These are phyloP conservation scores for Miltochrista miniata DNA, from an alignment of 2,888 invertebrate species.

Conservation along the genomic window DNA sequence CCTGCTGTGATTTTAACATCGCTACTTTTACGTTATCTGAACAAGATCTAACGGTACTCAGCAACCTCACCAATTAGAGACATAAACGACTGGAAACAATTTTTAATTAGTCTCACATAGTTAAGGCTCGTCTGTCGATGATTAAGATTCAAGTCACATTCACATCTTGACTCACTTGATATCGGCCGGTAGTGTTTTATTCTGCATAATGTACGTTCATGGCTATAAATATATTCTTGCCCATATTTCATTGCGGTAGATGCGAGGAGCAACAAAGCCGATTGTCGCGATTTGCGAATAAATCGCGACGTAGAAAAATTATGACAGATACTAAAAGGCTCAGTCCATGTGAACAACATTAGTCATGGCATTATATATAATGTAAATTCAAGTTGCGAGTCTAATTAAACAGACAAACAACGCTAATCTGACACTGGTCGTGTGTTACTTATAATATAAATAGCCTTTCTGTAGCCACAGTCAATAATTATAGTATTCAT, in stretches of 20 bases:
- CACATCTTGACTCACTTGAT: slow-evolving; percentile 40
- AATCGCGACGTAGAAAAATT: slow-evolving; percentile 82
- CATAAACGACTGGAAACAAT: slow-evolving; percentile 57
- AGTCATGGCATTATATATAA: slow-evolving; percentile 76
- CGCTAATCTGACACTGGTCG: slow-evolving; percentile 54
- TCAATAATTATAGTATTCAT: slow-evolving; percentile 52
- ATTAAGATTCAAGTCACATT: slow-evolving; percentile 47
- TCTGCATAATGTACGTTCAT: slow-evolving; percentile 51
- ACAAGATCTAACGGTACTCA: slow-evolving; percentile 55
- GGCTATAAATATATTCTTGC: slow-evolving; percentile 67
- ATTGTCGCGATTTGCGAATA: slow-evolving; percentile 74
- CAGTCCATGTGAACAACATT: slow-evolving; percentile 57
- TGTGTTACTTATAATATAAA: slow-evolving; percentile 53
- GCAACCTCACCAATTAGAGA: slow-evolving; percentile 56
- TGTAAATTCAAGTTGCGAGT: slow-evolving; percentile 59
- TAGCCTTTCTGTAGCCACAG: slow-evolving; percentile 44
- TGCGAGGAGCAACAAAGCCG: slow-evolving; percentile 64
- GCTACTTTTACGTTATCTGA: slow-evolving; percentile 57
- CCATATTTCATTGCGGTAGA: slow-evolving; percentile 60
- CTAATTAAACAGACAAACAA: slow-evolving; percentile 69
- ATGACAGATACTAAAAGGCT: slow-evolving; percentile 75
- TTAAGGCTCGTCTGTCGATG: slow-evolving; percentile 50
- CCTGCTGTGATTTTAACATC: slow-evolving; percentile 68
- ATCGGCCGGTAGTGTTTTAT: slow-evolving; percentile 53
- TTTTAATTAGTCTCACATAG: slow-evolving; percentile 63